Base-by-base conservation (phyloP, 2,113 vertebrate genomes). In the Todiramphus saurophagus region DNA sequence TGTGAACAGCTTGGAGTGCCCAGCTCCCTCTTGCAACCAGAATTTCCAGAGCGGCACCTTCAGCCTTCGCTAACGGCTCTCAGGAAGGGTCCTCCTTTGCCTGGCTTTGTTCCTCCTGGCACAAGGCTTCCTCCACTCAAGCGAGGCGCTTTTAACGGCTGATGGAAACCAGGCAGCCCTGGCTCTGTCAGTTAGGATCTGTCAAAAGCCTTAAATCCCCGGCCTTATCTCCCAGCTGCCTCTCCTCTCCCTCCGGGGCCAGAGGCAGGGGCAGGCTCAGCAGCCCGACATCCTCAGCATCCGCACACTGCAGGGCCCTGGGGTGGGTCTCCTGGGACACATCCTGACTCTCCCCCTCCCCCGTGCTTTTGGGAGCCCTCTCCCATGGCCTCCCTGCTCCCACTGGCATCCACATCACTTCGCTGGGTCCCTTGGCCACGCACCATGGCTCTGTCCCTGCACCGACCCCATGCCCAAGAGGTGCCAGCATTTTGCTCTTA, bases 151-250 rank as follows among this genome's bases (percentile, higher is more conserved):
- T 92, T 64, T 59, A 90, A 83, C 1, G 20, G 73, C 84, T 95
- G 96, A 96, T 75, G 58, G 63, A 95, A 94, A 92, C 4, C 96
- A 96, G 95, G 88, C 90, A 94, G 88, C 51, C 53, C 63, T 9
- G 50, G 75, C 77, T 86, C 67, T 87, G 91, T 73, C 94, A 93
- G 31, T 44, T 56, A 24, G 83, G 81, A 90, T 73, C 60, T 0
- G 6, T 56, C 55, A 89, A 64, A 63, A 86, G 78, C 39, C 53
- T 89, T n/a, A 81, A 87, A 93, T 67, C 84, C 83, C 62, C 19
- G 5, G 15, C 66, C 81, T 95, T 89, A 93, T 89, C 95, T 96
- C 75, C 58, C 81, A 43, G 18, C 78, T 53, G 91, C 74, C 58
- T 89, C 58, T 64, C 53, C 25, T 55, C 74, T 67, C 78, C 69